phyloP scores from a whole-genome alignment of 1,140 invertebrate genomes.

The Thaumatotibia leucotreta region DNA sequence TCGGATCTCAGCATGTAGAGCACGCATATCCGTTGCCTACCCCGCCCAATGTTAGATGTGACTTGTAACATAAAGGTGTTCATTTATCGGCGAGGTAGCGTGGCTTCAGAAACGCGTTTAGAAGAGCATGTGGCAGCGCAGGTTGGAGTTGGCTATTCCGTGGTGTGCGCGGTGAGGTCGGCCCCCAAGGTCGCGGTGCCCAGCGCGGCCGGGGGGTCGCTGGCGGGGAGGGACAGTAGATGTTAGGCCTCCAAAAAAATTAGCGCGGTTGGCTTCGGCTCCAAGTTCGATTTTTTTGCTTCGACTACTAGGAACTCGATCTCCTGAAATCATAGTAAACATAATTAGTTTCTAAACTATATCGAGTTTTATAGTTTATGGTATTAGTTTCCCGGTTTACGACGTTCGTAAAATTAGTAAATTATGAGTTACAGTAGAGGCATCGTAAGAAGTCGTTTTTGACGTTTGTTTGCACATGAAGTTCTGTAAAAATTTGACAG shows the following conservation, averaged over 20 bases:
- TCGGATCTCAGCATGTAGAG: slow-evolving; percentile 43
- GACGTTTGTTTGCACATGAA: too few species aligned
- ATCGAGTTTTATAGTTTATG: too few species aligned
- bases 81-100: not conserved
- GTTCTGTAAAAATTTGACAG: too few species aligned
- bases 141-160: slow-evolving; percentile 76
- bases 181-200: slow-evolving; percentile 77
- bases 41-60: slow-evolving; percentile 11
- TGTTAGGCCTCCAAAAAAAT: slow-evolving; percentile 94
- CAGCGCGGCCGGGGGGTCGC: slow-evolving; percentile 82
- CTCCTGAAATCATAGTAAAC: slow-evolving; percentile 74
- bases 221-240: slow-evolving; percentile 87
- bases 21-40: slow-evolving; percentile 17
- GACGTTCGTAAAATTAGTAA: too few species aligned
- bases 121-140: slow-evolving; percentile 77
- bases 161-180: slow-evolving; percentile 79
- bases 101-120: slow-evolving; percentile 33
- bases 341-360: not conserved
- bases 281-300: slow-evolving; percentile 92
- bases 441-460: too few species aligned
- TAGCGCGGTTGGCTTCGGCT: slow-evolving; percentile 90
- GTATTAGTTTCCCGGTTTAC: too few species aligned
- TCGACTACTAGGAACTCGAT: slow-evolving; percentile 94
- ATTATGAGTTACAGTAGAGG: too few species aligned
- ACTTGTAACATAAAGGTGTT: not conserved